Conservation (phyloP, 2,797 vertebrate species). For the Kryptopterus vitreolus region DNA sequence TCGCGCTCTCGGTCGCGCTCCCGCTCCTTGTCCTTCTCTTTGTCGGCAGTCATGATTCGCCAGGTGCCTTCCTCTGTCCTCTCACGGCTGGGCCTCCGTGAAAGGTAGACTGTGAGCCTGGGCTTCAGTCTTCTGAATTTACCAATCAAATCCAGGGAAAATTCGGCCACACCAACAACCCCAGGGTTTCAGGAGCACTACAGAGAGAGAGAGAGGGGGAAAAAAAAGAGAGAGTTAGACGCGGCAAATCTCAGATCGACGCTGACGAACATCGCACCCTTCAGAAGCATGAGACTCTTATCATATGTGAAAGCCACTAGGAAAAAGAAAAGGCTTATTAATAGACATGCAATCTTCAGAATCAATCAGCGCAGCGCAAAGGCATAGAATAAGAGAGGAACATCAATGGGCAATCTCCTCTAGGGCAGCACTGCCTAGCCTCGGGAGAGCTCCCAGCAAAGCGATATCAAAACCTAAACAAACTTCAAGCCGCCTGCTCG, state of each 20-base stretch:
- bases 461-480: constrained; percentile 66
- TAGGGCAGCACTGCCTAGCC: constrained; percentile 48
- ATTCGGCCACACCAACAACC: constrained; percentile 98
- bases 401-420: constrained; percentile 52
- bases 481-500: constrained; percentile 63
- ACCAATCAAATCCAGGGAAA: constrained; percentile 99
- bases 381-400: constrained; percentile 46
- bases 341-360: constrained; percentile 53
- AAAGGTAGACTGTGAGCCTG: constrained; percentile 99
- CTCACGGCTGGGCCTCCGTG: constrained; percentile 99
- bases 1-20: constrained; percentile 93
- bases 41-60: constrained; percentile 99
- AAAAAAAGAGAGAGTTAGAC: background rate
- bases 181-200: constrained; percentile 92
- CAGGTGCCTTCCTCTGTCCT: constrained; percentile 99
- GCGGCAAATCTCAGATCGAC: constrained; percentile 35
- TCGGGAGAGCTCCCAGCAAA: constrained; percentile 65
- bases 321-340: constrained; percentile 44
- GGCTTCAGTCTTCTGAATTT: constrained; percentile 99
- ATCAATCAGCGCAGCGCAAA: constrained; percentile 51
- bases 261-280: constrained; percentile 23
- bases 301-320: constrained; percentile 20
- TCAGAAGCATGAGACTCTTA: constrained; percentile 8
- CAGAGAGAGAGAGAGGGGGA: constrained; percentile 12
- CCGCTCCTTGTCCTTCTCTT: constrained; percentile 95